Base-by-base conservation (phyloP, 2,888 invertebrate genomes). In the Scrobipalpa atriplicella region DNA sequence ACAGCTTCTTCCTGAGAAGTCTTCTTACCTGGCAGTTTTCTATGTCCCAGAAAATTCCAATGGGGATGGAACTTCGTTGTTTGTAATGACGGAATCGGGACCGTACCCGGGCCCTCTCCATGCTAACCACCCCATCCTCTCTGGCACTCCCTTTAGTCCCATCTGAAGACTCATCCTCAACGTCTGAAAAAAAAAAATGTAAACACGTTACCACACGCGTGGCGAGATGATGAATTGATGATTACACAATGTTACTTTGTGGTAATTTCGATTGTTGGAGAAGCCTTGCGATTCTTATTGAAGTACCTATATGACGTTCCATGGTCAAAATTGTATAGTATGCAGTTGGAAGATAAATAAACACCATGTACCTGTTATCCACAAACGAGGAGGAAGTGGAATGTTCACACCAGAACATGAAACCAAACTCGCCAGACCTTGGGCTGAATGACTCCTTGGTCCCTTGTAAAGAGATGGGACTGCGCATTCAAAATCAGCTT, bases 41-140 rank as follows among this genome's bases (percentile, higher is more conserved):
- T 79, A 98, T 98, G 83, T 98, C 98, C 98, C 98, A 98, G 87
- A 97, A 98, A 72, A 98, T 96, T 62, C 97, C 97, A 78, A 98
- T 95, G 1, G 97, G 96, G 52, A 66, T 70, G 62, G 74, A 74
- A 36, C 81, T 75, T 69, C 84, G 80, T 67, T 84, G 81, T 74
- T 90, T 91, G 68, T 90, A 86, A 70, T 90, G 87, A 29, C 92
- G 82, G 67, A 84, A 90, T 21, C 92, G 79, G 47, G 92, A 89
- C 76, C 90, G 82, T 43, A 90, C 84, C 69, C 89, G 80, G 38
- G 83, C 76, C 67, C 90, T 76, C 54, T 92, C 92, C 54, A 82
- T 71, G 21, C 75, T 72, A 43, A 83, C 70, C 56, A 81, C 73
- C 19, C 84, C 87, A 67, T 90, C 87, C 62, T 89, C 89, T 71